These are phyloP conservation scores for Uromys caudimaculatus DNA, from an alignment of 2,797 vertebrate species.

Conservation along the genomic window DNA sequence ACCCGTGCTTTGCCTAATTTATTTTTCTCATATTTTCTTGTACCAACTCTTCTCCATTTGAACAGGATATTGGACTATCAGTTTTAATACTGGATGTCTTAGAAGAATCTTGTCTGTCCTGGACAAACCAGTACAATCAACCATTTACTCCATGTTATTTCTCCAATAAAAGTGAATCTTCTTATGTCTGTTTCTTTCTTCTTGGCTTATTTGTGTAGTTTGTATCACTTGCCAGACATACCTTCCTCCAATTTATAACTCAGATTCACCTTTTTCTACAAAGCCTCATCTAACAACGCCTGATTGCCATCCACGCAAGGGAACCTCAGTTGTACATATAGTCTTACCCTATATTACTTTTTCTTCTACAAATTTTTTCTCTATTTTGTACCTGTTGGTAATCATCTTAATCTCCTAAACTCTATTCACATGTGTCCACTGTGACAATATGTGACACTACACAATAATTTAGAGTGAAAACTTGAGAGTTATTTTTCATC, in stretches of 20 bases:
- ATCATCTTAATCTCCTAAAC: slow-evolving; percentile 7
- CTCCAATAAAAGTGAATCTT: not conserved
- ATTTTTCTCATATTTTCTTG: slow-evolving; percentile 29
- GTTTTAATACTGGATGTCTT: slow-evolving; percentile 33
- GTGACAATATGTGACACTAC: not conserved
- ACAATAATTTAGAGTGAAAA: not conserved
- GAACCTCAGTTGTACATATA: slow-evolving; percentile 37
- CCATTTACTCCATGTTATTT: not conserved
- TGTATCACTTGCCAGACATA: not conserved
- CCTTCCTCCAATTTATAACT: not conserved
- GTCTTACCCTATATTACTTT: not conserved
- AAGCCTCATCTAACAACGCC: not conserved
- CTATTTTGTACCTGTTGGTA: not conserved
- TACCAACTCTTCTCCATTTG: not conserved
- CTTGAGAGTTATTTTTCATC: not conserved
- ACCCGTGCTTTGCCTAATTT: not conserved
- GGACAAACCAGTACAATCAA: not conserved
- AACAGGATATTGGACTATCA: not conserved
- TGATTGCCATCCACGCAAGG: not conserved
- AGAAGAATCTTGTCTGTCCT: not conserved
- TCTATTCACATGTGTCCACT: not conserved
- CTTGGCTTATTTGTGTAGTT: not conserved
- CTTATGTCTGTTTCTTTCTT: slow-evolving; percentile 29
- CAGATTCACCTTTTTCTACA: not conserved
- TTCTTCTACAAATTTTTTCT: slow-evolving; percentile 5